A percentile compares a stretch with the other conserved stretches of the same genome.
Evolutionary conservation across 2,888 invertebrate genomes (phyloP).

Genomic region (Quadriops clusia): DNA sequence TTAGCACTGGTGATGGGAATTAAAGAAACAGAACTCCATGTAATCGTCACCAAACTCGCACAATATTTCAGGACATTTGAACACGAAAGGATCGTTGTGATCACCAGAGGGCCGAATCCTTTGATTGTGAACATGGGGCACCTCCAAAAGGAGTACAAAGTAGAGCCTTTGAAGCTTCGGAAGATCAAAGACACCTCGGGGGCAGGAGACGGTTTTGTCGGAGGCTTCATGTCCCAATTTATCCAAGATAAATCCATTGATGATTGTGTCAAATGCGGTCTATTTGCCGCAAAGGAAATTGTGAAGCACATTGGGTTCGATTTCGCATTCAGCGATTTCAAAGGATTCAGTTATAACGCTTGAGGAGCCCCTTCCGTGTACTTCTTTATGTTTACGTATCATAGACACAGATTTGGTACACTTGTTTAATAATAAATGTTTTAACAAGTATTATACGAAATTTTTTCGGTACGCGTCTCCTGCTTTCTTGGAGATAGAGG

Average conservation of each 20-base stretch:
- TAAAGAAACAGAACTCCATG: neutral
- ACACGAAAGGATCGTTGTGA: slow-evolving; percentile 6
- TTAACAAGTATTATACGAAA: no score
- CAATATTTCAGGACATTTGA: slow-evolving; percentile 2
- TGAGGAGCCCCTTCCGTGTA: no score
- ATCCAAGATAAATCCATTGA: slow-evolving; percentile 12
- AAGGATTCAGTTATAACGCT: no score
- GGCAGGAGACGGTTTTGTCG: slow-evolving; percentile 26
- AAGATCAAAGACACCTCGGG: slow-evolving; percentile 21
- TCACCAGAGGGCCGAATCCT: slow-evolving; percentile 20
- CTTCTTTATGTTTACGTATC: no score
- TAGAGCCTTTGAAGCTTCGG: slow-evolving; percentile 11
- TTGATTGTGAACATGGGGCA: slow-evolving; percentile 13
- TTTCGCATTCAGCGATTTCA: no score
- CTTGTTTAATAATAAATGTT: no score
- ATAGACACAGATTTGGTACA: no score
- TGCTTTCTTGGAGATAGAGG: no score
- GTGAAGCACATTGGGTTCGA: no score
- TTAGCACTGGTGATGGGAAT: slow-evolving; percentile 14
- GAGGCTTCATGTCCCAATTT: slow-evolving; percentile 20
- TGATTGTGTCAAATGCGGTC: slow-evolving; percentile 18
- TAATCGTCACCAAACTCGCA: neutral
- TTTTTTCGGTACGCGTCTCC: no score
- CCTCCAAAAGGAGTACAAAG: slow-evolving; percentile 12
- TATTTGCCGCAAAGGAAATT: no score